phyloP scores from a whole-genome alignment of 2,113 vertebrate genomes.

The Mustelus asterias region DNA sequence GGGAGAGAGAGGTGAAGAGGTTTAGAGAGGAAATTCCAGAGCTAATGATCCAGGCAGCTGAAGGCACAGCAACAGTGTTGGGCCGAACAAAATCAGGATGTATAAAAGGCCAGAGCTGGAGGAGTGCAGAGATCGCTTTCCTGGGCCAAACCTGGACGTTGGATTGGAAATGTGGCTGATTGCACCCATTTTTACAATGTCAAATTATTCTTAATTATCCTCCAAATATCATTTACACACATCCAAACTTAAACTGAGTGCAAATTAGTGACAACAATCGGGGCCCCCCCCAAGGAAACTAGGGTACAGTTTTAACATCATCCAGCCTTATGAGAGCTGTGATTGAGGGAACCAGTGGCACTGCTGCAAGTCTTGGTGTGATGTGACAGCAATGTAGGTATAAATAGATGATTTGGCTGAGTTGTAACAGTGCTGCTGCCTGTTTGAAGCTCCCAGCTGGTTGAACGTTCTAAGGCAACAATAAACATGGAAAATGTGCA shows the following conservation, averaged over 20 bases:
- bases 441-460: not conserved
- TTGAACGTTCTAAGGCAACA: not conserved
- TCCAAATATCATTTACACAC: not conserved
- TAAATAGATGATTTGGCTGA: not conserved
- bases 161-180: not conserved
- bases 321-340: not conserved
- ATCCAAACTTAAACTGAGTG: not conserved
- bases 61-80: not conserved
- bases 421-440: not conserved
- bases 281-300: not conserved
- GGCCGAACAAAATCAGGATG: not conserved
- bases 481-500: not conserved
- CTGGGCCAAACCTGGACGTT: not conserved
- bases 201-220: too few relatives aligned
- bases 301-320: not conserved
- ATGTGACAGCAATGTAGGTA: not conserved
- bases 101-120: not conserved
- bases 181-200: not conserved
- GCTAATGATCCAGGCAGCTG: not conserved
- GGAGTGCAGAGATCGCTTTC: not conserved
- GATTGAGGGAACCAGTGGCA: not conserved
- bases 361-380: not conserved
- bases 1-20: not conserved
- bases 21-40: not conserved
- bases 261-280: not conserved